Base-by-base conservation (phyloP, 2,113 vertebrate species). In the Colossoma macropomum region DNA sequence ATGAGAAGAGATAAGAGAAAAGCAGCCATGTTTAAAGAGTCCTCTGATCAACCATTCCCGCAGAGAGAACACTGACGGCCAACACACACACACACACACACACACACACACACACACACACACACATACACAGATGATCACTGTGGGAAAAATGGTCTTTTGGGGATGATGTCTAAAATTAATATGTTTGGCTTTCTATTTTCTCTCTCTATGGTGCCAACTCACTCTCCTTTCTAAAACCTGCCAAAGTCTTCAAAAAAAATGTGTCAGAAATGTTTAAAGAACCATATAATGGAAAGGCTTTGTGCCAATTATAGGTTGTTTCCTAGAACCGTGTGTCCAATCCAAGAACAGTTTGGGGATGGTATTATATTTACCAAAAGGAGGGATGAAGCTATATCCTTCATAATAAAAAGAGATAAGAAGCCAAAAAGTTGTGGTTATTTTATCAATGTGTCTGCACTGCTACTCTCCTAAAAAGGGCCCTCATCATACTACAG, bases 21-120 rank as follows among this genome's bases (percentile, higher is more conserved):
- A 89, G 91, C 89, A 92, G 90, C 82, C 85, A 75, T 87, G 91
- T 93, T 92, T 94, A 93, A 94, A 94, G 93, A 87, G 89, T 88
- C 88, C 91, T 93, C 90, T 94, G 92, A 94, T 93, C 93, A 93
- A 88, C 91, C 84, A 89, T 90, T 90, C 88, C 86, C 84, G 77
- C 80, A 91, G 90, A 88, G 90, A 91, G 87, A 85, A 85, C 88
- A 88, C 76, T 94, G 92, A 93, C 92, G 92, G 92, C 90, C 91
- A 87, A 87, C 23, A 23, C 16, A 45, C 34, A 63, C 34, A 77
- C 34, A 77, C 23, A 77, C 34, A 77, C 59, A 77, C 21, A 76
- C 32, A 76, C n/a, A n/a, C n/a, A n/a, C n/a, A n/a, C n/a, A n/a
- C n/a, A n/a, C n/a, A n/a, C n/a, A n/a, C n/a, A n/a, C n/a, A n/a